These are phyloP conservation scores for Drosophila ficusphila DNA, from an alignment of 1,140 invertebrate genomes.

Conservation along the genomic window DNA sequence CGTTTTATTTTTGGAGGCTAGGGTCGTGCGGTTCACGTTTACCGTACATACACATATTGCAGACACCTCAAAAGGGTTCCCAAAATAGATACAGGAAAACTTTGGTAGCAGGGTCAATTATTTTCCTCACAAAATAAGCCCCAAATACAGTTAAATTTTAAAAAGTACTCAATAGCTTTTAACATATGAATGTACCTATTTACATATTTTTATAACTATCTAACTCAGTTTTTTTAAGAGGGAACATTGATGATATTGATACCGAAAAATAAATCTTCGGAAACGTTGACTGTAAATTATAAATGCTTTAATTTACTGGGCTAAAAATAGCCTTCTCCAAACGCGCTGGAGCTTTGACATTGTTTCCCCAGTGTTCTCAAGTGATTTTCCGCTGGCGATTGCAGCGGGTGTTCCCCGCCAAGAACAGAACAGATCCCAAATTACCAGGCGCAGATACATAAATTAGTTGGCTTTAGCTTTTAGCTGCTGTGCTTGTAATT, in stretches of 20 bases:
- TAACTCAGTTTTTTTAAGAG: too few relatives aligned
- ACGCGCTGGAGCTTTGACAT: conserved; percentile 24
- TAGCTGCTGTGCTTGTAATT: conserved; percentile 50
- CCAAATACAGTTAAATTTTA: not conserved
- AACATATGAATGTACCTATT: too few relatives aligned
- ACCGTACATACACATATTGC: conserved; percentile 25
- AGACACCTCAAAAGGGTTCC: conserved; percentile 20
- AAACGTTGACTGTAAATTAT: not conserved
- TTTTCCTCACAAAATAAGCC: not conserved
- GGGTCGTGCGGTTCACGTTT: conserved; percentile 14
- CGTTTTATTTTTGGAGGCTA: conserved; percentile 42
- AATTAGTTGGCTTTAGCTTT: conserved; percentile 39
- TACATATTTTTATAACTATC: too few relatives aligned
- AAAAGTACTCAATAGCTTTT: too few relatives aligned
- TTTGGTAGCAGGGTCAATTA: conserved; percentile 1
- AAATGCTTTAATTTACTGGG: not conserved
- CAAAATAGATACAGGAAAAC: conserved; percentile 25
- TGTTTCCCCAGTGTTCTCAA: conserved; percentile 25
- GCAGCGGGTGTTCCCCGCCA: conserved; percentile 23
- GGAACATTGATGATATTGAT: too few relatives aligned
- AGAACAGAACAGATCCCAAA: conserved; percentile 60
- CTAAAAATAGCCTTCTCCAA: conserved; percentile 9
- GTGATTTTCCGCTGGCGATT: conserved; percentile 36
- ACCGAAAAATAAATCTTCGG: not conserved
- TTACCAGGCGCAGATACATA: conserved; percentile 55